A percentile compares a stretch with the other conserved stretches of the same genome.
Conservation (phyloP, 2,888 invertebrate species). For the Epirrita christyi region DNA sequence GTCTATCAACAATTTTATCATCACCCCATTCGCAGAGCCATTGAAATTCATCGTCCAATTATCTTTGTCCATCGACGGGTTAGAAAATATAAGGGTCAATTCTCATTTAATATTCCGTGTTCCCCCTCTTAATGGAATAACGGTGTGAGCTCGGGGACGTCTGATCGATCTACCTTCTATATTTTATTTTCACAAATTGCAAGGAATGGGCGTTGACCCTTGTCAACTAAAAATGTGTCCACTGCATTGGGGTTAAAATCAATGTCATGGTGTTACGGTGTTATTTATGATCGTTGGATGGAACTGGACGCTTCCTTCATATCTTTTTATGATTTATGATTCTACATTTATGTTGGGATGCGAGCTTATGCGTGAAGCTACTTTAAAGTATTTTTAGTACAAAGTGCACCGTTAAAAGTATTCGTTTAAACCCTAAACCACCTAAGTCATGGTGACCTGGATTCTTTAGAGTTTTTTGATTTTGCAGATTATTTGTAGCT, state of each 20-base stretch:
- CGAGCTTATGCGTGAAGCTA: constrained; percentile 12
- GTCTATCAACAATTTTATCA: constrained; percentile 27
- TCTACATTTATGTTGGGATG: constrained; percentile 9
- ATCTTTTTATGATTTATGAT: constrained; percentile 23
- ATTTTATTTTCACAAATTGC: constrained; percentile 80
- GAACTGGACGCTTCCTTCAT: constrained; percentile 4
- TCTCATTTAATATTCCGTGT: constrained; percentile 75
- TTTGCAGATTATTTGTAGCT: too few species aligned
- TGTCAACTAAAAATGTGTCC: constrained; percentile 67
- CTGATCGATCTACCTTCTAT: constrained; percentile 69
- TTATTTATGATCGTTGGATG: constrained; percentile 24
- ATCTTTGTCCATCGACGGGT: constrained; percentile 47
- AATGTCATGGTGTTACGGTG: constrained; percentile 30
- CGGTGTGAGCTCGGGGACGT: constrained; percentile 68
- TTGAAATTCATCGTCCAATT: constrained; percentile 49
- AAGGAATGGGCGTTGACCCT: constrained; percentile 72
- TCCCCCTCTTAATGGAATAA: constrained; percentile 77
- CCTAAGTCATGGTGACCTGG: too few species aligned
- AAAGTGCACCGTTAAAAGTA: too few species aligned
- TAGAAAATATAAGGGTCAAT: constrained; percentile 68
- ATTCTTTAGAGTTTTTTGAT: too few species aligned
- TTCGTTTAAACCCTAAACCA: too few species aligned
- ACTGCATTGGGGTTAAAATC: constrained; percentile 41
- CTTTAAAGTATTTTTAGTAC: neutral
- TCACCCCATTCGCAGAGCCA: constrained; percentile 27